Percentiles rank a stretch among this genome's conserved stretches.
Conservation (phyloP, 2,797 vertebrate species). For the Karalla daura region DNA sequence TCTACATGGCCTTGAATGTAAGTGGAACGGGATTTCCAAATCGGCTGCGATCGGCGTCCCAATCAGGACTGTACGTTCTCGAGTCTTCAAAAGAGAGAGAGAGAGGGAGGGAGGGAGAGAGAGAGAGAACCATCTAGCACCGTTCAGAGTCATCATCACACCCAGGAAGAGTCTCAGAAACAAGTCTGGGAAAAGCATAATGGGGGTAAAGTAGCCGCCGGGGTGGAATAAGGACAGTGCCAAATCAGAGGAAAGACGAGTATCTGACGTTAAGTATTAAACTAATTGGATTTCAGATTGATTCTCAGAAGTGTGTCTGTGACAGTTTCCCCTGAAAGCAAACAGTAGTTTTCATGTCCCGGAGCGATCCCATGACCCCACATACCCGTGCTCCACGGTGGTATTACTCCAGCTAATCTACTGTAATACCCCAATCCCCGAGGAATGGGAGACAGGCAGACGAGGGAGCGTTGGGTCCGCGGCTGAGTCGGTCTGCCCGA, state of each 20-base stretch:
- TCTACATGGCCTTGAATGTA: no score
- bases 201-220: conserved; percentile 23
- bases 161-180: conserved; percentile 7
- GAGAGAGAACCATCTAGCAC: no score
- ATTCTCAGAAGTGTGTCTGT: conserved; percentile 69
- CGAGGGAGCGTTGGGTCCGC: conserved; percentile 48
- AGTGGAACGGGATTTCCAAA: no score
- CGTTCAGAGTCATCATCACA: conserved; percentile 12
- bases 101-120: no score
- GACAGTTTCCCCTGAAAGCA: conserved; percentile 57
- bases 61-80: no score
- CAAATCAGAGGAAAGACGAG: conserved; percentile 47
- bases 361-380: conserved; percentile 62
- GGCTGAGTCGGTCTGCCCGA: conserved; percentile 32
- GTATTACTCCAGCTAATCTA: conserved; percentile 74
- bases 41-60: no score
- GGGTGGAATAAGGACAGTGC: conserved; percentile 58
- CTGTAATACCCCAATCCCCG: conserved; percentile 69
- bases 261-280: conserved; percentile 57
- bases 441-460: conserved; percentile 56
- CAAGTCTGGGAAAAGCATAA: conserved; percentile 30
- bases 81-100: no score
- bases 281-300: conserved; percentile 74
- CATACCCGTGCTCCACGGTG: conserved; percentile 49
- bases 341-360: conserved; percentile 65